These are phyloP conservation scores for Corvus moneduloides DNA, from an alignment of 2,113 vertebrate genomes.

Conservation along the genomic window DNA sequence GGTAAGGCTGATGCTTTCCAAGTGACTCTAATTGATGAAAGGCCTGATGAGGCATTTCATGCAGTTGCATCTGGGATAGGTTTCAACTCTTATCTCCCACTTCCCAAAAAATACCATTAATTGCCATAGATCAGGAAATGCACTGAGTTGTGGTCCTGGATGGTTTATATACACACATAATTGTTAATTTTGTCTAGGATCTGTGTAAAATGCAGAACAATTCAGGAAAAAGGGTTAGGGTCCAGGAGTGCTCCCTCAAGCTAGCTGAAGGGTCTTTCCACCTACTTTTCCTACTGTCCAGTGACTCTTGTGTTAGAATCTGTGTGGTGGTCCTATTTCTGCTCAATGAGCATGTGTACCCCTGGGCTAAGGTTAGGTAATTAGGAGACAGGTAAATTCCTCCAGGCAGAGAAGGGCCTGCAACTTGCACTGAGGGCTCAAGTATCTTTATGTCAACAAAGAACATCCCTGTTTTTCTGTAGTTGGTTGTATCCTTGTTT, in stretches of 20 bases:
- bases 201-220: neutral
- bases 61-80: neutral
- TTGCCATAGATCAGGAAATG: neutral
- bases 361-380: neutral
- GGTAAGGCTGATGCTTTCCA: neutral
- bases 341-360: neutral
- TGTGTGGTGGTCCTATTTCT: fast-evolving
- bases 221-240: neutral
- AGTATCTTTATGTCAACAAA: neutral
- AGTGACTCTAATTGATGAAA: neutral
- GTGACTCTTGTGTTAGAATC: neutral
- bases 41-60: neutral
- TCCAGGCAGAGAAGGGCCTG: neutral
- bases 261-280: neutral
- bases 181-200: neutral
- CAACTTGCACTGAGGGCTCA: neutral
- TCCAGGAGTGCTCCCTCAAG: neutral
- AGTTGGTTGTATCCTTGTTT: neutral
- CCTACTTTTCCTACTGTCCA: neutral
- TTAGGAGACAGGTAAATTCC: neutral
- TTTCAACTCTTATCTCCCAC: neutral
- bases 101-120: neutral
- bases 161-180: neutral
- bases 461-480: neutral
- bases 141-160: neutral